Evolutionary conservation across 2,888 invertebrate species (phyloP).

Genomic region (Philaethria dido): DNA sequence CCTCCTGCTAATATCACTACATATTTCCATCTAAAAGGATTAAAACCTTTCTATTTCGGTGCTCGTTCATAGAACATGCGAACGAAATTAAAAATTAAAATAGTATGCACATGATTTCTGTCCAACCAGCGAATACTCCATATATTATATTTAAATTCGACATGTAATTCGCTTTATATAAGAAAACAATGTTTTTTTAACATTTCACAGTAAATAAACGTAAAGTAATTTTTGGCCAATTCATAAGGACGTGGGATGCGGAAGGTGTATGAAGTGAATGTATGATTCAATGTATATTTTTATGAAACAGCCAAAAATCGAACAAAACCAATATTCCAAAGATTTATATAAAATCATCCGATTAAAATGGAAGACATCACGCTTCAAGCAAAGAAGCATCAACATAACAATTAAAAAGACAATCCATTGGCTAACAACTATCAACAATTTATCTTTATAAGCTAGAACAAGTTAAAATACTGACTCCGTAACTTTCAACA

Average conservation of each 20-base stretch:
- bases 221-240: conserved; percentile 32
- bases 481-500: conserved; percentile 41
- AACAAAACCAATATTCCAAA: conserved; percentile 68
- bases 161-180: conserved; percentile 24
- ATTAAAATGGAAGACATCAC: conserved; percentile 71
- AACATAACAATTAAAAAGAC: conserved; percentile 43
- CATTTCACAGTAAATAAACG: conserved; percentile 18
- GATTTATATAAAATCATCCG: conserved; percentile 55
- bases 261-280: background rate
- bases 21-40: conserved; percentile 69
- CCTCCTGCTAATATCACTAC: conserved; percentile 72
- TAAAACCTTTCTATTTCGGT: conserved; percentile 54
- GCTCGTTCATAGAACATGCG: conserved; percentile 45
- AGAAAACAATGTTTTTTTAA: conserved; percentile 17
- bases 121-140: background rate
- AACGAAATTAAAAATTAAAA: conserved; percentile 19
- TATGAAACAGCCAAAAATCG: conserved; percentile 30
- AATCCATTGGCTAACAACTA: conserved; percentile 47
- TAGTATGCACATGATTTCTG: conserved; percentile 9
- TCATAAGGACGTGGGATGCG: conserved; percentile 25
- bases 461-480: conserved; percentile 45
- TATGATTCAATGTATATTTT: background rate
- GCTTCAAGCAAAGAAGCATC: conserved; percentile 51
- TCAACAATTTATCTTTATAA: conserved; percentile 42
- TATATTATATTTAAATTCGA: conserved; percentile 32